Evolutionary conservation across 2,888 invertebrate genomes (phyloP), one percentile per base, ranked within the genome.

Genomic region (Syrista parreyssii): DNA sequence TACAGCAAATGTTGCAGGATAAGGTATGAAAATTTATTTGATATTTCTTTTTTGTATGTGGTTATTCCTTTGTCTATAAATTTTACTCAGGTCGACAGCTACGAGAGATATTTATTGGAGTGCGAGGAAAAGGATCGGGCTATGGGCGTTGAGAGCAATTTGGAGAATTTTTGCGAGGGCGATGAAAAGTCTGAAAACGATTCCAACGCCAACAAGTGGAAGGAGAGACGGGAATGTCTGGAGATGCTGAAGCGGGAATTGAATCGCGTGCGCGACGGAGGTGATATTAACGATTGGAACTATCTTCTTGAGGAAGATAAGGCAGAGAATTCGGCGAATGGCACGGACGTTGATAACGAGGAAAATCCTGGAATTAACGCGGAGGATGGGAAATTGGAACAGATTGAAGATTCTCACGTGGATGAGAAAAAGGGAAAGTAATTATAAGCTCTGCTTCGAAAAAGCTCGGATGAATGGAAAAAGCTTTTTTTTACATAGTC

Each of bases 1-100:
- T 94, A 68, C 92, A 93, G 80, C 91, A 91, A 73, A 92, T 93
- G 79, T 85, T 94, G 69, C 89, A 92, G 78, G 93, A 94, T 68
- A 91, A 94, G 79, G 93, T 93, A 91, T 92, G 91, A 81, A 81
- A 81, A 76, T 71, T 73, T 36, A 32, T n/a, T 35, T 72, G 23
- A 33, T 31, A 6, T 74, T 23, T 11, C 23, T n/a, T 30, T 34
- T 34, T 74, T 15, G 0, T 34, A 11, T 12, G 23, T 72, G 31
- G 11, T 33, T 23, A 36, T n/a, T 30, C 76, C 73, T 71, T n/a
- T 0, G 30, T 71, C 12, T 0, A n/a, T 23, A 23, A 6, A 15
- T 75, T 68, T 33, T 40, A 73, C 34, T 12, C 78, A 90, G 91
- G 87, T 90, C 4, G 86, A 87, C 0, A 86, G 86, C 78, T 91